These are phyloP conservation scores for Myopa testacea DNA, from an alignment of 2,888 invertebrate genomes.

Conservation along the genomic window DNA sequence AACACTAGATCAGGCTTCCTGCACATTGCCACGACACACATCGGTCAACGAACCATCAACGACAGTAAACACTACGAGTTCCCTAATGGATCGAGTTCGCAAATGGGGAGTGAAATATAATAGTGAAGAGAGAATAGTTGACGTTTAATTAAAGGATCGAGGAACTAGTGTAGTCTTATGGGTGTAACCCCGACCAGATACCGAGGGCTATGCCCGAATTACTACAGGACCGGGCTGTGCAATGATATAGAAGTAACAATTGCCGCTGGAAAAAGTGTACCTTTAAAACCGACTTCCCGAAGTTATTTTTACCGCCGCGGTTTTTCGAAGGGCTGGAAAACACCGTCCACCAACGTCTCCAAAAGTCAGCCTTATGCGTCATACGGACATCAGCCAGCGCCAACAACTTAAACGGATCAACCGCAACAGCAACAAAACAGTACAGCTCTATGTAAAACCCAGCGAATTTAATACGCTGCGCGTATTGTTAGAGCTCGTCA, in stretches of 20 bases:
- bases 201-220: not conserved
- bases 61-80: no score
- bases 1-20: no score
- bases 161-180: no score
- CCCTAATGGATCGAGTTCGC: no score
- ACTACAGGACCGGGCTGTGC: not conserved
- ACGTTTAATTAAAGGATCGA: no score
- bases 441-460: not conserved
- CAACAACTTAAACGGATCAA: not conserved
- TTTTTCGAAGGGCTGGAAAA: not conserved
- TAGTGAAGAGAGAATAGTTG: no score
- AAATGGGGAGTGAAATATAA: no score
- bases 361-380: not conserved
- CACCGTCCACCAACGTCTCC: not conserved
- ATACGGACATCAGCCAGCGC: not conserved
- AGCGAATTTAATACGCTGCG: not conserved
- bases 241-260: constrained; percentile 3
- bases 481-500: not conserved
- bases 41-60: no score
- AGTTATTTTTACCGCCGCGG: not conserved
- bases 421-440: not conserved
- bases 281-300: not conserved
- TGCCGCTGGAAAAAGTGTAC: not conserved
- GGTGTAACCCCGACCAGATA: no score
- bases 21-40: no score